Base-by-base conservation (phyloP, 2,113 vertebrate genomes). In the Percina caprodes region DNA sequence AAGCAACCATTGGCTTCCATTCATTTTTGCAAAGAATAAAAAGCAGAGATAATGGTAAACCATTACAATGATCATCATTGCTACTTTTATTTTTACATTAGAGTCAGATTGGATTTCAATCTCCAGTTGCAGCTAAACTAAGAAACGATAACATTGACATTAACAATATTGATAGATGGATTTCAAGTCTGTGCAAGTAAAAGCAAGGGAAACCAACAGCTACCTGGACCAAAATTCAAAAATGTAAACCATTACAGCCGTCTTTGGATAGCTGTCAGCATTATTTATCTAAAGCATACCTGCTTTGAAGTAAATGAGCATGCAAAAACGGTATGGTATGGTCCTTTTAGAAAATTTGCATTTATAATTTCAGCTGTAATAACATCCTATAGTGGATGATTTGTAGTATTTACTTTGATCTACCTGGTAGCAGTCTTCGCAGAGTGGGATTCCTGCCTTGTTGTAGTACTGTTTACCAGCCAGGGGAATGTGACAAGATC, bases 391-490 rank as follows among this genome's bases (percentile, higher is more conserved):
- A 10, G 39, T 56, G 42, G 23, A 70, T 5, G 33, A 2, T 39
- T 42, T 42, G 39, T 42, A 42, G 33, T 23, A 1, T 39, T 68
- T 39, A 61, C 39, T 69, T 45, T 14, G 48, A 24, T 23, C 3
- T 92, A 98, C 98, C 97, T 97, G 96, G 94, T 99, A 97, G 91
- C 98, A 99, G 77, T 93, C 52, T 1, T 96, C 95, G 2, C 98
- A 99, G 0, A 93, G 91, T 0, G 97, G 98, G 35, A 95, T 94
- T 5, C 97, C 97, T 0, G 97, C 96, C 72, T 93, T 96, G 79
- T 97, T 97, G 94, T 97, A 99, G 92, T 96, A 99, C 45, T 89
- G 91, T 95, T 97, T 96, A 1, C 96, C 96, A 0, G 96, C 97
- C 86, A 99, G 94, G 26, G 92, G 93, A 24, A 86, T 70, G 42